Conservation (phyloP, 2,888 invertebrate genomes). For the Chloromyia formosa region DNA sequence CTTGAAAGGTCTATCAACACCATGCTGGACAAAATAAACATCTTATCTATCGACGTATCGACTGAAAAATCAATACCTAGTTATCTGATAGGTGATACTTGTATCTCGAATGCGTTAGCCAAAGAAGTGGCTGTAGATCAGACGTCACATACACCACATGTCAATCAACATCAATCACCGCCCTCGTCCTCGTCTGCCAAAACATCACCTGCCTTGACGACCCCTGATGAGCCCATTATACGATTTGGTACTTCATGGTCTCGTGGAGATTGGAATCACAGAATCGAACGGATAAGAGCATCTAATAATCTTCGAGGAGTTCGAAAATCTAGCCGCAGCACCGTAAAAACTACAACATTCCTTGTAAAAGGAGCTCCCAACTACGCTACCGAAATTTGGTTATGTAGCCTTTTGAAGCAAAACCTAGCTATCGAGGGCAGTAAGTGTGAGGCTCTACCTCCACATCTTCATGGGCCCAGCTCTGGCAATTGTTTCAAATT, state of each 20-base stretch:
- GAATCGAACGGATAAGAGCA: background rate
- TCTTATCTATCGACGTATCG: background rate
- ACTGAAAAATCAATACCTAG: background rate
- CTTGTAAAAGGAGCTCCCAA: no score
- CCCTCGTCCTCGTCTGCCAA: background rate
- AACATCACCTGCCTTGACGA: background rate
- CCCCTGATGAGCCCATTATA: background rate
- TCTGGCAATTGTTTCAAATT: background rate
- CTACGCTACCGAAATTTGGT: no score
- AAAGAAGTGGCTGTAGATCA: no score
- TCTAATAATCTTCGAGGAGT: background rate
- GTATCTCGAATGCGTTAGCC: no score
- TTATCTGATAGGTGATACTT: background rate
- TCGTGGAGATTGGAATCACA: background rate
- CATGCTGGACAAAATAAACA: background rate
- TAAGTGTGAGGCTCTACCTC: no score
- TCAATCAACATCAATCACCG: background rate
- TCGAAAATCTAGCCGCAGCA: no score
- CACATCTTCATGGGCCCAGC: no score
- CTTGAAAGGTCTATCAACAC: background rate
- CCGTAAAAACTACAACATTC: no score
- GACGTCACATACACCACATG: no score
- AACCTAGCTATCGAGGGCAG: no score
- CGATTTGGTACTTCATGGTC: no score
- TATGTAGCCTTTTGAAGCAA: no score